phyloP scores from a whole-genome alignment of 64 coral and sea anemone genomes.

The Actinia equina region DNA sequence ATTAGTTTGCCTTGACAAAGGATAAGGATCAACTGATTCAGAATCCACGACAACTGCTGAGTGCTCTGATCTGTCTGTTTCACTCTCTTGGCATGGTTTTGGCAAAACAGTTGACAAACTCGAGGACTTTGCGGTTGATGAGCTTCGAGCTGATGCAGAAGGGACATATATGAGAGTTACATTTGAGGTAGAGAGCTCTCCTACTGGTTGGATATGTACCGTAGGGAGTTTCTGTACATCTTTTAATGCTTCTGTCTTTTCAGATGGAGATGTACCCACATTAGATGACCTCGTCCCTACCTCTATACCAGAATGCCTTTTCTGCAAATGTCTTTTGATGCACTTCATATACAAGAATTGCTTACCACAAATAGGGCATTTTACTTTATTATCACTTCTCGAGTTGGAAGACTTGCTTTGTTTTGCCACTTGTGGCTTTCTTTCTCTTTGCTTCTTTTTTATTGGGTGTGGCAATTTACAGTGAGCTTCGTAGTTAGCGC shows the following conservation, averaged over 20 bases:
- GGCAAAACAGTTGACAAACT: background rate
- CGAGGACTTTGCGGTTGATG: background rate
- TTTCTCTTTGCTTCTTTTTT: background rate
- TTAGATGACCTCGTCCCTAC: background rate
- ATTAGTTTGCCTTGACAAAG: background rate
- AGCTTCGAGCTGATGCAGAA: background rate
- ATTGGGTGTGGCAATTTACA: background rate
- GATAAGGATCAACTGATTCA: background rate
- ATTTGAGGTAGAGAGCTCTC: background rate
- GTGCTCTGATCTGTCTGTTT: no score
- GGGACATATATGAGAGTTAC: background rate
- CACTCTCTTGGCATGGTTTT: background rate
- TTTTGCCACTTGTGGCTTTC: background rate
- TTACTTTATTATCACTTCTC: background rate
- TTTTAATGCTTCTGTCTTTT: background rate
- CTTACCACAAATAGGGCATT: slow-evolving; percentile 9
- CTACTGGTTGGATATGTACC: background rate
- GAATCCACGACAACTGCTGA: background rate
- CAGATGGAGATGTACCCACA: background rate
- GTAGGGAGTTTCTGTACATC: background rate
- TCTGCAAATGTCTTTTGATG: slow-evolving; percentile 15
- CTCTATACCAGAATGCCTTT: background rate
- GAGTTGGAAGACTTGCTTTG: background rate
- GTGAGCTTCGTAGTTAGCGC: slow-evolving; percentile 8
- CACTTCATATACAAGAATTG: background rate